phyloP scores from a whole-genome alignment of 2,797 vertebrate species.

The Rhinichthys osculus region DNA sequence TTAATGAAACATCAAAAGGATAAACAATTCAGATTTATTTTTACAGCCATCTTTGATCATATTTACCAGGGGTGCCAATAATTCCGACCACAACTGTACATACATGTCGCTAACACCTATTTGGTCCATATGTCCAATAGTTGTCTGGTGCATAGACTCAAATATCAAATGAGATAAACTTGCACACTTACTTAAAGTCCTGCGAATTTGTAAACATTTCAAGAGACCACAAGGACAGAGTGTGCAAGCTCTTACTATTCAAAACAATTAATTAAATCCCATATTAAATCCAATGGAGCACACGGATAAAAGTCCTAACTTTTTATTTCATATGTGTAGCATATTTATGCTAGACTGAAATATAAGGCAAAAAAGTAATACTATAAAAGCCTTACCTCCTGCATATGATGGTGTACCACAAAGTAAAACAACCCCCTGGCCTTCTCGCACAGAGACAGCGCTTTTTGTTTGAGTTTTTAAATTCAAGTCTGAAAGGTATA shows the following conservation, averaged over 20 bases:
- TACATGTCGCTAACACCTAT: no score
- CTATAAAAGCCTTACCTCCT: conserved; percentile 81
- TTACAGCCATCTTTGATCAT: no score
- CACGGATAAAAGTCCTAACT: not conserved
- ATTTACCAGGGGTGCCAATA: no score
- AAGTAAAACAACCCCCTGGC: conserved; percentile 93
- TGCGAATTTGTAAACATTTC: not conserved
- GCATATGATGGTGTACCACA: conserved; percentile 88
- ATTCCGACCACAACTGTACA: no score
- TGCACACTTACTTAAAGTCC: not conserved
- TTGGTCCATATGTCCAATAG: no score
- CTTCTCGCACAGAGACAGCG: conserved; percentile 91
- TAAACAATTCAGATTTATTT: no score
- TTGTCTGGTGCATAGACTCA: not conserved
- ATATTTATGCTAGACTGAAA: not conserved
- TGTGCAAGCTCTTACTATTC: not conserved
- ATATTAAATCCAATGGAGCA: not conserved
- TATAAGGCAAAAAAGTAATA: not conserved
- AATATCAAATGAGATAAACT: not conserved
- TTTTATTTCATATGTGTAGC: not conserved
- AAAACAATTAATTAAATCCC: no score
- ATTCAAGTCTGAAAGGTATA: conserved; percentile 82
- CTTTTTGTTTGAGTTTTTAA: conserved; percentile 88
- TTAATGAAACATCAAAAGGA: no score
- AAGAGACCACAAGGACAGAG: not conserved